Conservation (phyloP, 2,888 invertebrate species). For the Cyclophora punctaria region DNA sequence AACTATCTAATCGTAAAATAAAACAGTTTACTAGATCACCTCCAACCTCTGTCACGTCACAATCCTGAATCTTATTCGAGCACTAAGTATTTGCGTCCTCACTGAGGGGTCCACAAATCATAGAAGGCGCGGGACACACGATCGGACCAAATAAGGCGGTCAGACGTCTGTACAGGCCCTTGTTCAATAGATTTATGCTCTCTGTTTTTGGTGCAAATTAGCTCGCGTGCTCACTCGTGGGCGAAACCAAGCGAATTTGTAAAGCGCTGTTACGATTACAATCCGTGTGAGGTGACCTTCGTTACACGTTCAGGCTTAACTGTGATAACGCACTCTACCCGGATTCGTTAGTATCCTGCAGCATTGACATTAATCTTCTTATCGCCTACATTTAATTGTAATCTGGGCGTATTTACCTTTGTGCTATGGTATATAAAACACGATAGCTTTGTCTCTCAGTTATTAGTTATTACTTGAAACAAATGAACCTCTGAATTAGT, state of each 20-base stretch:
- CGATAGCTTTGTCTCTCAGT: too few species aligned
- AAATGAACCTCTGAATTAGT: too few species aligned
- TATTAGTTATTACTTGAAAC: too few species aligned
- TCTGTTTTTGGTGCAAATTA: constrained; percentile 67
- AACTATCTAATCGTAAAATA: constrained; percentile 7
- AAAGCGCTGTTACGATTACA: constrained; percentile 27
- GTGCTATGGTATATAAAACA: too few species aligned
- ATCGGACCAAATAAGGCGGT: constrained; percentile 56
- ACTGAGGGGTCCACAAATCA: constrained; percentile 51
- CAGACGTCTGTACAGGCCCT: constrained; percentile 51
- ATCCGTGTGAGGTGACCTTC: constrained; percentile 9
- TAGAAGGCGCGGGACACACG: constrained; percentile 59
- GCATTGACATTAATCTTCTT: constrained; percentile 13
- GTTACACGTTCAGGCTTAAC: neutral
- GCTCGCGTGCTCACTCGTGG: constrained; percentile 49
- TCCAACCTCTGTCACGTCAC: constrained; percentile 21
- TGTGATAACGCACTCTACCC: neutral
- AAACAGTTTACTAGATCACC: constrained; percentile 11
- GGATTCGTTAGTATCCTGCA: neutral
- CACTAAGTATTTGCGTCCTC: constrained; percentile 19
- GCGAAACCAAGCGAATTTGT: constrained; percentile 62
- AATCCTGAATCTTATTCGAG: constrained; percentile 22
- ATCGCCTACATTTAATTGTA: constrained; percentile 6
- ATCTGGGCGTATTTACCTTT: too few species aligned
- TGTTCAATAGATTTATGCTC: constrained; percentile 62